phyloP scores from a whole-genome alignment of 2,888 invertebrate species.

The Isotomurus palustris region DNA sequence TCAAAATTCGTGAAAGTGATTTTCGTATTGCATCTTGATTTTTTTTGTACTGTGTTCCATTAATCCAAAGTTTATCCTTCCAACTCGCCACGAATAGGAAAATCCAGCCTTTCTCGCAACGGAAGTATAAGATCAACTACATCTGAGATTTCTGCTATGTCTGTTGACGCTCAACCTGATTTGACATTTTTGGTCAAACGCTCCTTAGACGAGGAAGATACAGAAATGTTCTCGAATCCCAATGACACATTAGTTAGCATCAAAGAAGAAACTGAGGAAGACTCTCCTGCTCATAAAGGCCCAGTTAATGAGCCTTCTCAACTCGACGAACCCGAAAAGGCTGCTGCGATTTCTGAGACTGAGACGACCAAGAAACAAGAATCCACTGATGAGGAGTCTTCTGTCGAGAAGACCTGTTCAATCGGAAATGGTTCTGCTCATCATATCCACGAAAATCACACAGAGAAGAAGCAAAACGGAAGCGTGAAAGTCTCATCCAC shows the following conservation, averaged over 20 bases:
- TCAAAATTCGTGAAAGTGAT: too few relatives aligned
- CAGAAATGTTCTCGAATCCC: slow-evolving; percentile 1
- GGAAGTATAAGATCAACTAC: slow-evolving; percentile 6
- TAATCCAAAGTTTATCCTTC: not conserved
- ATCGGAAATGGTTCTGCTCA: slow-evolving; percentile 1
- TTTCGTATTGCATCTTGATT: not conserved
- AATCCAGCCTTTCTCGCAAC: not conserved
- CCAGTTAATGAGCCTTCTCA: not conserved
- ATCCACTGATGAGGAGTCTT: too few relatives aligned
- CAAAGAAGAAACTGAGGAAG: slow-evolving; percentile 1
- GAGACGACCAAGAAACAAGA: slow-evolving; percentile 6
- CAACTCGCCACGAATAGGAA: not conserved
- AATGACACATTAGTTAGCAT: not conserved
- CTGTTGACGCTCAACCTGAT: slow-evolving; percentile 2
- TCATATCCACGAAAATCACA: not conserved
- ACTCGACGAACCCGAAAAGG: not conserved
- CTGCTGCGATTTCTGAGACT: slow-evolving; percentile 3
- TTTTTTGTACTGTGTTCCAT: not conserved
- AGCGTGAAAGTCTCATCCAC: too few relatives aligned
- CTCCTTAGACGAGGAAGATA: not conserved
- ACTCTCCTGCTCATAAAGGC: not conserved
- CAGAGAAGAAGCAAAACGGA: slow-evolving; percentile 10
- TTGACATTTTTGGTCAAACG: slow-evolving; percentile 4
- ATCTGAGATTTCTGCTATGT: not conserved
- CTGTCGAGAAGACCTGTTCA: too few relatives aligned